Base-by-base conservation (phyloP, 2,888 invertebrate species). In the Formica aserva region DNA sequence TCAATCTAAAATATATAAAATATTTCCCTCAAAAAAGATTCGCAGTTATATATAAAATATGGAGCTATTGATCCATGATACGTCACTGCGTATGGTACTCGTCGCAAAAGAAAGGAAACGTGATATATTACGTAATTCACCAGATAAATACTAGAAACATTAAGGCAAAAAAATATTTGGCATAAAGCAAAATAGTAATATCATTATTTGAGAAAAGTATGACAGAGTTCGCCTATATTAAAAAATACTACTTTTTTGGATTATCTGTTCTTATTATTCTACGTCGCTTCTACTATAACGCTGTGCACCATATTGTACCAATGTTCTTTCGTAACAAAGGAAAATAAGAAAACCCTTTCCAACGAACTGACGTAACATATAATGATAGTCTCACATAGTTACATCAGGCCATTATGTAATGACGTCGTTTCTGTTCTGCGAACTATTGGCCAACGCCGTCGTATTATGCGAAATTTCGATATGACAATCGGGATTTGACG, bases 381-480 rank as follows among this genome's bases (percentile, higher is more conserved):
- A 52, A 77, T 55, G 38, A 57, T 29, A 60, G 26, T 71, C 71
- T 80, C 71, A 62, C 71, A 52, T n/a, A 71, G 71, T 45, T 45
- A 55, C 38, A 22, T 71, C 60, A 71, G 45, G 60, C 60, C 71
- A 89, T 88, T 91, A 92, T 80, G 90, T 90, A 72, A 86, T 82
- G 82, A 90, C 66, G 32, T 92, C 89, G 83, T 90, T 88, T 32
- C 74, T 84, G 78, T 89, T 85, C 5, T 52, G 52, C 72, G 80
- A 60, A 72, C 57, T 84, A 52, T 35, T 65, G 63, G 78, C 45
- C 35, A 38, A 82, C 35, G 82, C 48, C 18, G 62, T 32, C 29
- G 78, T 32, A 60, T 65, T 86, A 77, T 85, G 83, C 18, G 72
- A 29, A 52, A 77, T 35, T 32, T 57, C 74, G 13, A 67, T 29